Percentiles rank a stretch among this genome's conserved stretches.
These are phyloP conservation scores for Pedetes capensis DNA, from an alignment of 2,113 vertebrate genomes.

Conservation along the genomic window DNA sequence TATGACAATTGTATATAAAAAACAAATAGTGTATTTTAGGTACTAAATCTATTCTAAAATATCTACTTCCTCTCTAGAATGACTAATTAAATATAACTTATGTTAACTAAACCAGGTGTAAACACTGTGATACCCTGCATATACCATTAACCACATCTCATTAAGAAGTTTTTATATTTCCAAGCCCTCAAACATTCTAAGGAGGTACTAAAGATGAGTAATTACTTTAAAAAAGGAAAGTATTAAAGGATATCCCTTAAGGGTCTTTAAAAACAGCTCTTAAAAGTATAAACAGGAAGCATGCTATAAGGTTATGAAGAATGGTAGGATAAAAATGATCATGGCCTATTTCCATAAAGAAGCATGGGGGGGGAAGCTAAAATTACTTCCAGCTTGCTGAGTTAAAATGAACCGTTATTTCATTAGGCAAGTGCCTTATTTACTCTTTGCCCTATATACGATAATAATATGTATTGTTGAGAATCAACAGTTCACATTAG, in stretches of 20 bases:
- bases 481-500: constrained; percentile 53
- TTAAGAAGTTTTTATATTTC: constrained; percentile 60
- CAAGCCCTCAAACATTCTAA: constrained; percentile 43
- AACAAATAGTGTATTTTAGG: constrained; percentile 34
- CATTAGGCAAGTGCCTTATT: constrained; percentile 54
- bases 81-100: constrained; percentile 71
- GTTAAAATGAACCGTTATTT: constrained; percentile 59
- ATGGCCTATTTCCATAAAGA: constrained; percentile 61
- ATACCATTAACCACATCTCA: constrained; percentile 57
- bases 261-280: constrained; percentile 71
- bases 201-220: constrained; percentile 53
- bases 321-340: constrained; percentile 37
- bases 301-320: constrained; percentile 59
- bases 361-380: not conserved
- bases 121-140: constrained; percentile 29
- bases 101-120: constrained; percentile 51
- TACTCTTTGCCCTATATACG: constrained; percentile 57
- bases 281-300: constrained; percentile 57
- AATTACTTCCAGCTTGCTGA: constrained; percentile 53
- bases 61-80: constrained; percentile 48
- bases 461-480: constrained; percentile 27
- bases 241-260: constrained; percentile 63
- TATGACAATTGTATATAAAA: constrained; percentile 22
- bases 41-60: constrained; percentile 42
- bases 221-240: constrained; percentile 64